These are phyloP conservation scores for Delphinus delphis DNA, from an alignment of 2,113 vertebrate species.

Conservation along the genomic window DNA sequence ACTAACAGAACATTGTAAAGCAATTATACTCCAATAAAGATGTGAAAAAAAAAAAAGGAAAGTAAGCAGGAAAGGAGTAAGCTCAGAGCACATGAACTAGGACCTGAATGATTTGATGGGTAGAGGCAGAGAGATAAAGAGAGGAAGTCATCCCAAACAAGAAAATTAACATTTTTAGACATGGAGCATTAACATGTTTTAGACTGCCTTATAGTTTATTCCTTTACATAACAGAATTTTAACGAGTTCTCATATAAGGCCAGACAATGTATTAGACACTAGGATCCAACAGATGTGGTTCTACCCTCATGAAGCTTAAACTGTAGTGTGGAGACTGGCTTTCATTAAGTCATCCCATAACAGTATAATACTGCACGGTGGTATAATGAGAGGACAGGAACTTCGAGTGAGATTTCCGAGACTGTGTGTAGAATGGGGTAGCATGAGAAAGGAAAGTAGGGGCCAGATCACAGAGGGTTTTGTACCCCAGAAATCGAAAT, in stretches of 20 bases:
- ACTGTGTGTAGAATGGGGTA: background rate
- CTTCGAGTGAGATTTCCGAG: background rate
- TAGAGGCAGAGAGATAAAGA: background rate
- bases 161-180: background rate
- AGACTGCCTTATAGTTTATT: background rate
- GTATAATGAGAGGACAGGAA: background rate
- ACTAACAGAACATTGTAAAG: too few species aligned
- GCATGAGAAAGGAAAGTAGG: background rate
- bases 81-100: background rate
- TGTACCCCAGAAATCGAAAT: background rate
- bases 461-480: background rate
- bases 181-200: background rate
- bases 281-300: background rate
- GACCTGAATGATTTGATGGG: background rate
- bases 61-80: background rate
- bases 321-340: background rate
- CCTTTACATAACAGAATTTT: background rate
- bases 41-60: too few species aligned
- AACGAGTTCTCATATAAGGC: background rate
- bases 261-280: background rate
- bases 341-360: background rate
- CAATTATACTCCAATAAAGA: too few species aligned
- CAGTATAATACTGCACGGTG: background rate
- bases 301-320: background rate
- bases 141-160: background rate